Percentiles rank a stretch among this genome's conserved stretches.
These are phyloP conservation scores for Selenia dentaria DNA, from an alignment of 2,888 invertebrate species.

Conservation along the genomic window DNA sequence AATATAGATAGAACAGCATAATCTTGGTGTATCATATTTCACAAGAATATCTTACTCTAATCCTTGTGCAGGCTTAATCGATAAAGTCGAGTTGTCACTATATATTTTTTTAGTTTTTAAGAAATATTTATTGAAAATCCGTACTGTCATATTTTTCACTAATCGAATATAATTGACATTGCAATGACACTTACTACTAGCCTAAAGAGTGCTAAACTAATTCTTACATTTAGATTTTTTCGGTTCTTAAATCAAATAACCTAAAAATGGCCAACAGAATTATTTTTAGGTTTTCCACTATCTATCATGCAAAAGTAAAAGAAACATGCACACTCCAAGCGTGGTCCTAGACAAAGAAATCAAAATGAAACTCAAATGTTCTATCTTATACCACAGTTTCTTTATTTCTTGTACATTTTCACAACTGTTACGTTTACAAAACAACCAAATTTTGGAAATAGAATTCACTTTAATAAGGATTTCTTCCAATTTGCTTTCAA, in stretches of 20 bases:
- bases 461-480: slow-evolving; percentile 16
- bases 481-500: slow-evolving; percentile 12
- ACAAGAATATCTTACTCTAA: slow-evolving; percentile 33
- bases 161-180: slow-evolving; percentile 84
- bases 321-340: slow-evolving; percentile 75
- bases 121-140: slow-evolving; percentile 75
- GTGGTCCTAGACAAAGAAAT: slow-evolving; percentile 49
- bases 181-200: slow-evolving; percentile 82
- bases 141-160: slow-evolving; percentile 72
- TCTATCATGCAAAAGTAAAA: slow-evolving; percentile 58
- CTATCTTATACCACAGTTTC: slow-evolving; percentile 71
- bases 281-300: slow-evolving; percentile 36
- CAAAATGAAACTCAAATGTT: slow-evolving; percentile 70
- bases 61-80: slow-evolving; percentile 51
- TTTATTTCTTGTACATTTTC: slow-evolving; percentile 80
- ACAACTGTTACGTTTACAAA: slow-evolving; percentile 70
- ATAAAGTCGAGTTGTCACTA: slow-evolving; percentile 47
- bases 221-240: slow-evolving; percentile 68
- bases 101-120: slow-evolving; percentile 50
- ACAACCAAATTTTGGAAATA: slow-evolving; percentile 53
- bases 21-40: slow-evolving; percentile 47
- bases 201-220: slow-evolving; percentile 79
- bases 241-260: slow-evolving; percentile 72
- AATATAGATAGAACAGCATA: slow-evolving; percentile 47
- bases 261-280: slow-evolving; percentile 49